Evolutionary conservation across 2,888 invertebrate genomes (phyloP).

Genomic region (Neuroscelio doddi): DNA sequence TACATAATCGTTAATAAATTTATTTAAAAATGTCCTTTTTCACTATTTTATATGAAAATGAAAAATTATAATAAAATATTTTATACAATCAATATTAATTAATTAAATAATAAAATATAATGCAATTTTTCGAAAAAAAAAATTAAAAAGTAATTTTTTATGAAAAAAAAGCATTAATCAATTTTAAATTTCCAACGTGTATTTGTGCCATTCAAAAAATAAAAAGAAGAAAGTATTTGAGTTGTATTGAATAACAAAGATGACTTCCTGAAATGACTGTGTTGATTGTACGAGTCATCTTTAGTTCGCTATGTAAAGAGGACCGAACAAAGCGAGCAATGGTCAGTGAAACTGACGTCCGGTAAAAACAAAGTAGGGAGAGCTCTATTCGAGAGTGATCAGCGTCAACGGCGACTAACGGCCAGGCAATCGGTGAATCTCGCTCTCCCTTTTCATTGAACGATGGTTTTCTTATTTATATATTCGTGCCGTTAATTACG

Average conservation of each 20-base stretch:
- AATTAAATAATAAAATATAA: too few species aligned
- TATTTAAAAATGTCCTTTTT: too few species aligned
- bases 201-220: not conserved
- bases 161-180: too few species aligned
- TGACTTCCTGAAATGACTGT: too few species aligned
- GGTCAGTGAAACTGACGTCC: conserved; percentile 25
- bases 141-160: too few species aligned
- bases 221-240: not conserved
- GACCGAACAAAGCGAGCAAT: conserved; percentile 6
- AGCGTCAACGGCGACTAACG: conserved; percentile 1
- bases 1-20: too few species aligned
- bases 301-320: not conserved
- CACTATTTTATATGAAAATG: too few species aligned
- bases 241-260: not conserved
- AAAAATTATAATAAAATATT: too few species aligned
- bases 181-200: too few species aligned
- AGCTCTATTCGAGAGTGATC: conserved; percentile 15
- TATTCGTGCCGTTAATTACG: conserved; percentile 32
- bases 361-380: conserved; percentile 22
- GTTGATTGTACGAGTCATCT: conserved; percentile 2
- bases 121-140: too few species aligned
- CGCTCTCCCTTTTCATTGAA: conserved; percentile 38
- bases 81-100: too few species aligned
- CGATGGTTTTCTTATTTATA: conserved; percentile 28
- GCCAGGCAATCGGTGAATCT: conserved; percentile 14